Evolutionary conservation across 2,113 vertebrate species (phyloP).

Genomic region (Porphyrio hochstetteri): DNA sequence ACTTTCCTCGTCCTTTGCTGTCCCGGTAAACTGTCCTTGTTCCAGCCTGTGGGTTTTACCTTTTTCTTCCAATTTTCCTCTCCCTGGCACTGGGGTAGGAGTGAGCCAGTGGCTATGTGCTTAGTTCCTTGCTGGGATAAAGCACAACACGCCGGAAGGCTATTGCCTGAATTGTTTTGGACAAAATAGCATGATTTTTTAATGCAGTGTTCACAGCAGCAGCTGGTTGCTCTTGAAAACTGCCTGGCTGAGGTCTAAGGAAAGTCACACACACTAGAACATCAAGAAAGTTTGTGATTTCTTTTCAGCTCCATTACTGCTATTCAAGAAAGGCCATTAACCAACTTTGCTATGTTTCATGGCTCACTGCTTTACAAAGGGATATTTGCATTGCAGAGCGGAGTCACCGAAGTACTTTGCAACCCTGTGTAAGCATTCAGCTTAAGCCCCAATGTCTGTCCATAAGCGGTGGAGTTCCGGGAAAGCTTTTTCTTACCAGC

Average conservation of each 20-base stretch:
- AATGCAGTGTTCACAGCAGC: fast-evolving
- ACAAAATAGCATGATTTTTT: not conserved
- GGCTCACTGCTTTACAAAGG: not conserved
- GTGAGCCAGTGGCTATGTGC: too few species aligned
- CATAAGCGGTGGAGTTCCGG: not conserved
- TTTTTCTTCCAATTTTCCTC: too few species aligned
- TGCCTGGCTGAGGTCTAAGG: not conserved
- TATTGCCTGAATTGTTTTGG: not conserved
- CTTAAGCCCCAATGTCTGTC: not conserved
- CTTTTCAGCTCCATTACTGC: not conserved
- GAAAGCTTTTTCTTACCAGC: not conserved
- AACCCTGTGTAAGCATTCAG: not conserved
- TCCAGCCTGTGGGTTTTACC: too few species aligned
- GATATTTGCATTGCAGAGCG: not conserved
- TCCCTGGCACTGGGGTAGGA: too few species aligned
- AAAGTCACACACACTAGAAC: not conserved
- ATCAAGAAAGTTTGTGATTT: not conserved
- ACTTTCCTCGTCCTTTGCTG: too few species aligned
- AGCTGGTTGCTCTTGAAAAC: not conserved
- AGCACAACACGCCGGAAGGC: not conserved
- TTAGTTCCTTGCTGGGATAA: too few species aligned
- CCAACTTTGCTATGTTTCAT: not conserved
- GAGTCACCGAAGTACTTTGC: not conserved
- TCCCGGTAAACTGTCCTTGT: too few species aligned
- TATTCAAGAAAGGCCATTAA: not conserved